These are phyloP conservation scores for Oryzias woworae DNA, from an alignment of 2,113 vertebrate genomes.

Conservation along the genomic window DNA sequence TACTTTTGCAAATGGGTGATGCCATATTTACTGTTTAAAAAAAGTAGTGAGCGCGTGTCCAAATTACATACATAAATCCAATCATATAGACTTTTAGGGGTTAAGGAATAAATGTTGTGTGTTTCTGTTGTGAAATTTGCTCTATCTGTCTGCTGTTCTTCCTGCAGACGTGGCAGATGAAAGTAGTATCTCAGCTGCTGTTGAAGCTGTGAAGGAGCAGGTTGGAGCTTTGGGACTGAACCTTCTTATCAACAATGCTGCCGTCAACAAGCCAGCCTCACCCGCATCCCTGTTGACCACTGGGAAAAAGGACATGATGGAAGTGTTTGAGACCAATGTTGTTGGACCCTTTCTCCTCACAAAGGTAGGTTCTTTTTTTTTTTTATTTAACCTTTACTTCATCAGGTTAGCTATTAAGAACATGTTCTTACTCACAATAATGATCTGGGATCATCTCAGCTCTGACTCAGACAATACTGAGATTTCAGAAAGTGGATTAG, in stretches of 20 bases:
- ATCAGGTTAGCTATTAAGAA: too few relatives aligned
- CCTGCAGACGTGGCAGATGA: constrained; percentile 2
- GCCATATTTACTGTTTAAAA: too few relatives aligned
- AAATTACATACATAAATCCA: too few relatives aligned
- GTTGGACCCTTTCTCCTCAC: constrained; percentile 5
- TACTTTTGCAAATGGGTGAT: too few relatives aligned
- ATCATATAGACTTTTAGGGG: too few relatives aligned
- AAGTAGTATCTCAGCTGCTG: constrained; percentile 8
- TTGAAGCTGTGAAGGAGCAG: not conserved
- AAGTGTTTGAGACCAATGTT: constrained; percentile 5
- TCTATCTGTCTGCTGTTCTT: not conserved
- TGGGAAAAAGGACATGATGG: constrained; percentile 11
- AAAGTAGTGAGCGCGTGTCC: too few relatives aligned
- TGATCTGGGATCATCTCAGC: too few relatives aligned
- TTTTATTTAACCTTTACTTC: too few relatives aligned
- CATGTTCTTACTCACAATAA: too few relatives aligned
- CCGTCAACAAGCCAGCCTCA: not conserved
- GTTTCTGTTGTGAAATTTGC: too few relatives aligned
- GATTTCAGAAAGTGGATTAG: too few relatives aligned
- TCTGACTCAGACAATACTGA: too few relatives aligned
- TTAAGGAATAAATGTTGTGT: not conserved
- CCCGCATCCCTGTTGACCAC: not conserved
- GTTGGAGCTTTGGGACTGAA: not conserved
- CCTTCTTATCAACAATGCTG: constrained; percentile 12
- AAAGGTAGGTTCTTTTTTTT: not conserved